A percentile compares a stretch with the other conserved stretches of the same genome.
phyloP scores from a whole-genome alignment of 2,797 vertebrate genomes.

The Falco novaeseelandiae region DNA sequence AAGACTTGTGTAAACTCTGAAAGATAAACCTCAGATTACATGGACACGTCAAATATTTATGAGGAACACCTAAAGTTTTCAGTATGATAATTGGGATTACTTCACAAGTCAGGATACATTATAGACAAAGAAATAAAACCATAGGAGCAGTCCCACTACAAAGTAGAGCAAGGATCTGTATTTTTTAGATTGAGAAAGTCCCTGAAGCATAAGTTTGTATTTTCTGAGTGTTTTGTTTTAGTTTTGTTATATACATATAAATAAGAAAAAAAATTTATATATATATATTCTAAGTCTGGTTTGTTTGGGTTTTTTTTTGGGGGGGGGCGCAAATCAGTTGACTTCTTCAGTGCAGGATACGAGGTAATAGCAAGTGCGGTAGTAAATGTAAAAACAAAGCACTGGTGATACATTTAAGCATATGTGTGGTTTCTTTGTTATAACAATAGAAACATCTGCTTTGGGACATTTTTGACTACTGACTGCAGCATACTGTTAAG shows the following conservation, averaged over 20 bases:
- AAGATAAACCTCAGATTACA: not conserved
- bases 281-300: not conserved
- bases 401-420: not conserved
- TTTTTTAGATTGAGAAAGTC: not conserved
- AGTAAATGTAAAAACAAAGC: not conserved
- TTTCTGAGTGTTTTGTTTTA: not conserved
- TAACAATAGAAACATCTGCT: constrained; percentile 42
- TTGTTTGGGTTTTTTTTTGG: too few species aligned
- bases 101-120: not conserved
- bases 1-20: not conserved
- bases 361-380: not conserved
- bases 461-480: constrained; percentile 23
- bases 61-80: constrained; percentile 13
- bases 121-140: not conserved
- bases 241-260: not conserved
- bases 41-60: not conserved
- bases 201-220: not conserved
- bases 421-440: not conserved
- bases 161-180: not conserved
- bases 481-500: not conserved
- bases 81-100: not conserved
- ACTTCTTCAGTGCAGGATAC: not conserved
- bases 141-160: not conserved
- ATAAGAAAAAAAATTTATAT: not conserved
- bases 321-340: not conserved